Evolutionary conservation across 2,888 invertebrate genomes (phyloP).

Genomic region (Dryococelus australis): DNA sequence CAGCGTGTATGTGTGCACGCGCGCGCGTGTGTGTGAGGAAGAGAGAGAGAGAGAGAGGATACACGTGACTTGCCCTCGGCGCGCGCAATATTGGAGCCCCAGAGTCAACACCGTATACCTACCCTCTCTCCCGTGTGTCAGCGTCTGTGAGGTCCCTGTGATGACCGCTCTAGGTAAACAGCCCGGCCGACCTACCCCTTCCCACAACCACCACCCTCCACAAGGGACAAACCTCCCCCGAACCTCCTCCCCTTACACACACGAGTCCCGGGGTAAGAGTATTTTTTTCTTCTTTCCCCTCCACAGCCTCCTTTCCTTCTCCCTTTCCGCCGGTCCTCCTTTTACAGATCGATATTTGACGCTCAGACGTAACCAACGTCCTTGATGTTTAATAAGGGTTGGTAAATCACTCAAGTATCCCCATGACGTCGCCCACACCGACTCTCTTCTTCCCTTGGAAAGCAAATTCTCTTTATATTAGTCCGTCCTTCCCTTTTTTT

Average conservation of each 20-base stretch:
- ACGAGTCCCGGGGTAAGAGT: neutral
- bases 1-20: neutral
- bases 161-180: slow-evolving; percentile 16
- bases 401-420: too few species aligned
- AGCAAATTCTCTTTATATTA: too few species aligned
- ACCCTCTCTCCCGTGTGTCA: neutral
- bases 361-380: neutral
- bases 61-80: slow-evolving; percentile 3
- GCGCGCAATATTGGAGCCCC: slow-evolving; percentile 3
- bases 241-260: neutral
- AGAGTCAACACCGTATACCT: slow-evolving; percentile 16
- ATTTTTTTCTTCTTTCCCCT: neutral
- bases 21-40: neutral
- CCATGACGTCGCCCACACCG: too few species aligned
- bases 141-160: slow-evolving; percentile 1
- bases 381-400: neutral
- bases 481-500: too few species aligned
- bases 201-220: neutral
- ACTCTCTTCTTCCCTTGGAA: too few species aligned
- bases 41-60: neutral
- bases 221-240: neutral
- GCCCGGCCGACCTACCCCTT: neutral
- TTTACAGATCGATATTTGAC: neutral
- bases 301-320: neutral
- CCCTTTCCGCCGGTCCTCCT: neutral